Evolutionary conservation across 2,888 invertebrate genomes (phyloP), one percentile per base, ranked within the genome.

Genomic region (Abscondita cerata): DNA sequence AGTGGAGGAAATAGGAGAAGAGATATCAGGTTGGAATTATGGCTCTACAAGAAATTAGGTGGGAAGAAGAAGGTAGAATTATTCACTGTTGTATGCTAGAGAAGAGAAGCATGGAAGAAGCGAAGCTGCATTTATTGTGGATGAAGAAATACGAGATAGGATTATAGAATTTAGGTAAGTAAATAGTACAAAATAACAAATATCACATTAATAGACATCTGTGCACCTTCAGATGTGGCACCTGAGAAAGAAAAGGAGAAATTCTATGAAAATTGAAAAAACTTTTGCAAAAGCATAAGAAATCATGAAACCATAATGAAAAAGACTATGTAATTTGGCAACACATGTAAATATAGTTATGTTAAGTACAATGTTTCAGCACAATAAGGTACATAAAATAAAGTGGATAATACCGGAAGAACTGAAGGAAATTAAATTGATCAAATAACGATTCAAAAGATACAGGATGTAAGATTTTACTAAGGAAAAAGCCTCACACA

Each of bases 31-130:
- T 67, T 38, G 55, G 57, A 8, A 36, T 68, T 47, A 44, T 47
- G 20, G 64, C 64, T 40, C 1, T 66, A 59, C 63, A 66, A 52
- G 63, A 65, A 52, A 33, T 47, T 18, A 58, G 63, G 52, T 61
- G 65, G 64, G 52, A 44, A 44, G 55, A 38, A 0, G 33, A 53
- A 44, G 64, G 65, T 41, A 50, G 31, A n/a, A 59, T 1, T 64
- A 20, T 36, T 50, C 57, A 52, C 2, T 68, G 19, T 18, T 38
- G 18, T 66, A 68, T 36, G 65, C 61, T 20, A 63, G 62, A 25
- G 56, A 31, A 8, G 40, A 62, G 11, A 59, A 61, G 20, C 59
- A 68, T 46, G 64, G 63, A 16, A 44, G 31, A 47, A 46, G 59
- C 38, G 68, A 63, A 51, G 58, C 64, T 12, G 65, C 50, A 8